A percentile compares a stretch with the other conserved stretches of the same genome.
Evolutionary conservation across 2,797 vertebrate species (phyloP).

Genomic region (Trematomus bernacchii): DNA sequence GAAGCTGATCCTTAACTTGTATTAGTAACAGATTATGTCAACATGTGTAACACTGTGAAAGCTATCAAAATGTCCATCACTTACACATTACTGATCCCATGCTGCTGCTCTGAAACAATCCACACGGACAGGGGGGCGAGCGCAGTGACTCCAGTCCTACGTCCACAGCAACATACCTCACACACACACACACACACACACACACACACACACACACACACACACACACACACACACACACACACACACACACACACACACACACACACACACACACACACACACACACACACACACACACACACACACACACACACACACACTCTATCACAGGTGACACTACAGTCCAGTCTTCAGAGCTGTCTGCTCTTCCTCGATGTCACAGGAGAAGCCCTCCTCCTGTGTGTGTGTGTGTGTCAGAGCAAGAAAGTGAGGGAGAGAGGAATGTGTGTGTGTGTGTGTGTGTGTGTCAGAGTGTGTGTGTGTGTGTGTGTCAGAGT

Average conservation of each 20-base stretch:
- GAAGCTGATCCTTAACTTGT: neutral
- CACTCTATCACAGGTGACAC: slow-evolving; percentile 6
- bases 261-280: slow-evolving; percentile 7
- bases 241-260: slow-evolving; percentile 8
- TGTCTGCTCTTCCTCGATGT: slow-evolving; percentile 2
- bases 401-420: slow-evolving; percentile 9
- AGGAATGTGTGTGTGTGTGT: neutral
- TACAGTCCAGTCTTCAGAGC: slow-evolving; percentile 13
- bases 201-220: neutral
- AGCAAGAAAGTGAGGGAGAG: neutral
- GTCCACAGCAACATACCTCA: slow-evolving; percentile 38
- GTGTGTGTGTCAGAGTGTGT: too few species aligned
- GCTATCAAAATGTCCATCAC: slow-evolving; percentile 44
- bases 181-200: slow-evolving; percentile 1
- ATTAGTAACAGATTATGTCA: too few species aligned
- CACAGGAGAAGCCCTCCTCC: slow-evolving; percentile 46
- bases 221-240: slow-evolving; percentile 7
- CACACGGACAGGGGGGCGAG: slow-evolving; percentile 29
- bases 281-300: neutral
- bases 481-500: too few species aligned
- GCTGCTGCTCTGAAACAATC: slow-evolving; percentile 45
- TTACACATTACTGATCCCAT: slow-evolving; percentile 89
- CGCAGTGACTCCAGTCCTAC: slow-evolving; percentile 3
- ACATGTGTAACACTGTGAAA: neutral
- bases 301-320: slow-evolving; percentile 7